A percentile compares a stretch with the other conserved stretches of the same genome.
Conservation (phyloP, 2,113 vertebrate species). For the Steatornis caripensis region DNA sequence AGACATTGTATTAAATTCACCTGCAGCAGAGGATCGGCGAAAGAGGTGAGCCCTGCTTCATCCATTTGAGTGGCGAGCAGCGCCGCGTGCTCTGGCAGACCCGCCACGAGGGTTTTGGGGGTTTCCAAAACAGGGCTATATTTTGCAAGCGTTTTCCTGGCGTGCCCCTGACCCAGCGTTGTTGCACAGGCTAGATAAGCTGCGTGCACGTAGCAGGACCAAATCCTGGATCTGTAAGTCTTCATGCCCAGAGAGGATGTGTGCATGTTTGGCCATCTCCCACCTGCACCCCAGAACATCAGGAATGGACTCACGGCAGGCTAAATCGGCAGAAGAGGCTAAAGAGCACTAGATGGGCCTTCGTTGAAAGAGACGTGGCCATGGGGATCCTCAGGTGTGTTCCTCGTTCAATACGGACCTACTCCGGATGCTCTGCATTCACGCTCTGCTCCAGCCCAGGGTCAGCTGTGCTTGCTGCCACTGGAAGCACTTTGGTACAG, state of each 20-base stretch:
- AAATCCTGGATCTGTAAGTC: too few relatives aligned
- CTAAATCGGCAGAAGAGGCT: neutral
- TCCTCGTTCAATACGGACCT: neutral
- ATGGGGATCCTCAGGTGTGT: neutral
- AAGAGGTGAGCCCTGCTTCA: neutral
- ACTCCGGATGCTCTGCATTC: neutral
- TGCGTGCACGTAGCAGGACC: fast-evolving
- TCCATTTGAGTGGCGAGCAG: too few relatives aligned
- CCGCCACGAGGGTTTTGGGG: neutral
- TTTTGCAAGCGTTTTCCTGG: neutral
- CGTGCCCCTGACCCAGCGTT: fast-evolving
- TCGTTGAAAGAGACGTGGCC: neutral
- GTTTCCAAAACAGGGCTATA: neutral
- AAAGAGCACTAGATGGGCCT: neutral
- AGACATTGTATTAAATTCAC: neutral
- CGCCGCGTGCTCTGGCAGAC: neutral
- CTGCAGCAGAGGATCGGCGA: neutral
- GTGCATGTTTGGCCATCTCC: fast-evolving
- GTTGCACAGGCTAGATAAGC: neutral
- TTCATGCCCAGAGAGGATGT: fast-evolving
- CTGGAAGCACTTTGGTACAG: neutral
- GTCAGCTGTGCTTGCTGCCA: neutral
- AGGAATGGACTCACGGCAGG: neutral
- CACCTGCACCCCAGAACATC: neutral
- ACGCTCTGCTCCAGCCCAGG: neutral